These are phyloP conservation scores for Heliconius eleuchia DNA, from an alignment of 1,140 invertebrate species.

Conservation along the genomic window DNA sequence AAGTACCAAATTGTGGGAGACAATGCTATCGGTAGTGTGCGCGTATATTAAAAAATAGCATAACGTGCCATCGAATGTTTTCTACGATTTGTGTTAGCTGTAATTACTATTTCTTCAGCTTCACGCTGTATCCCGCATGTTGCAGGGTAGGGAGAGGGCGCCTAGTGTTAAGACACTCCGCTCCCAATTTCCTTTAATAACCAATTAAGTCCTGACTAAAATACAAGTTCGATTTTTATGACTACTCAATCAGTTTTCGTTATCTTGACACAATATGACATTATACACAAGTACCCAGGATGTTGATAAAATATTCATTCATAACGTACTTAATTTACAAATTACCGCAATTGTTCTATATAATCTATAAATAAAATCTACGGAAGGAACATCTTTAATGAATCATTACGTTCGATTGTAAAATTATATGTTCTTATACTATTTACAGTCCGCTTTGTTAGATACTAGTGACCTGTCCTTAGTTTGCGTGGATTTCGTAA, in stretches of 20 bases:
- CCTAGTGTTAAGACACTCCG: no score
- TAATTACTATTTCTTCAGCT: no score
- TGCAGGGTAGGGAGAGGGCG: no score
- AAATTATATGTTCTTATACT: background rate
- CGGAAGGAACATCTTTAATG: slow-evolving; percentile 33
- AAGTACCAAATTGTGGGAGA: no score
- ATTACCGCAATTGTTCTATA: slow-evolving; percentile 30
- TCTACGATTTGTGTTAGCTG: no score
- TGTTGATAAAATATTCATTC: slow-evolving; percentile 41
- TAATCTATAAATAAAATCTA: slow-evolving; percentile 31
- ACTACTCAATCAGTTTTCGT: slow-evolving; percentile 28
- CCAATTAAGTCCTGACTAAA: background rate
- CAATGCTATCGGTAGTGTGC: no score
- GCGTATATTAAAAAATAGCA: no score
- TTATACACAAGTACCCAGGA: slow-evolving; percentile 37
- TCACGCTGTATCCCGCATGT: no score
- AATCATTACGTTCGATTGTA: slow-evolving; percentile 8
- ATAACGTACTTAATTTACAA: slow-evolving; percentile 37
- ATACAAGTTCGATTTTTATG: slow-evolving; percentile 15
- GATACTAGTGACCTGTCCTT: no score
- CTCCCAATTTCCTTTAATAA: background rate
- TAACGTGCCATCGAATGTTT: no score
- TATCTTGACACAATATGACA: slow-evolving; percentile 36
- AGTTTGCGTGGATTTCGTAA: no score
- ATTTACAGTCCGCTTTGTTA: no score